Base-by-base conservation (phyloP, 92 coral and sea anemone species). In the Epizoanthus rinbou region DNA sequence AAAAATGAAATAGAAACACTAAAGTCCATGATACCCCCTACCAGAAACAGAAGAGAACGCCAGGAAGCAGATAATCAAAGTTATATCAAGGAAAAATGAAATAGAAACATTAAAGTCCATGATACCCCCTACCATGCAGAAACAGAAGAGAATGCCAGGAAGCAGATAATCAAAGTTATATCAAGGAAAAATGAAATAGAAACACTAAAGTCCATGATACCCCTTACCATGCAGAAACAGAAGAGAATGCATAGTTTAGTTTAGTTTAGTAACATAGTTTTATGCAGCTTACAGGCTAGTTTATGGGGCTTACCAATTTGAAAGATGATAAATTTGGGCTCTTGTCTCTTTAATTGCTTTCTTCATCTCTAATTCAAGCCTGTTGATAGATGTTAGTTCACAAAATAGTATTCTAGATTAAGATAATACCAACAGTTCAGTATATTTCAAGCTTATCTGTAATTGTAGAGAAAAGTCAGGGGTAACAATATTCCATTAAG, bases 101-200 rank as follows among this genome's bases (percentile, higher is more conserved):
- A 68, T 70, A 52, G 89, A 89, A 33, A 90, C 90, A 68, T 81
- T 89, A 3, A 87, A 88, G 74, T 86, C 79, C 73, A 14, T 58
- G 90, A 72, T 91, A 85, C 64, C 88, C 90, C 45, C 5, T 91
- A 5, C 91, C 89, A n/a, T n/a, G n/a, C n/a, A 50, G 89, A 85
- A 41, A 91, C 75, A 8, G 88, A 28, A 28, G 31, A 72, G 23
- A 87, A 86, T 14, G 67, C 78, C 8, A 76, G 70, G 7, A 88
- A 86, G 76, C 76, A 59, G 45, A 75, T 76, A 37, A 21, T 91
- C 60, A 83, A 88, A 74, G 71, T 21, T 59, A 64, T 54, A 73
- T 28, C n/a, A n/a, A 80, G 85, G 0, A 89, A 89, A 24, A 85
- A 89, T 64, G 88, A 89, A 22, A 68, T 70, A 52, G 89, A 89